Base-by-base conservation (phyloP, 1,140 invertebrate genomes). In the Drosophila pandora region DNA sequence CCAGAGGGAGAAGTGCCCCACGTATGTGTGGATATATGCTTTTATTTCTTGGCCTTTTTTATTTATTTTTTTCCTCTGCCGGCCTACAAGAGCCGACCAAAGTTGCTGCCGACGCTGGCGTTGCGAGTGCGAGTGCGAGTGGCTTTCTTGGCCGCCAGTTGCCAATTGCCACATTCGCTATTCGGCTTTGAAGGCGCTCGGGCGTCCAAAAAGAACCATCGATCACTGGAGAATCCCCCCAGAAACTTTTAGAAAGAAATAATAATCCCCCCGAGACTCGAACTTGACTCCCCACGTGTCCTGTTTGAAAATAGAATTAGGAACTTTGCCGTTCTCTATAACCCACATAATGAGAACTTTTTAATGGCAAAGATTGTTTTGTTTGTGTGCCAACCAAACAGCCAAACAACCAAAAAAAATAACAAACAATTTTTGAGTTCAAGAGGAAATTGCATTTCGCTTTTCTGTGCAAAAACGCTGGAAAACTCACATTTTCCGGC, bases 171-270 rank as follows among this genome's bases (percentile, higher is more conserved):
- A 79, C 88, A 90, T 90, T 90, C 88, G 88, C 77, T 65, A 65
- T 90, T 90, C 74, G 87, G 88, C 88, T 84, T 88, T 88, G 79
- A 84, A 88, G 82, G 80, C 73, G 88, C 84, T 78, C 88, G 88
- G 88, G 57, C 41, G 71, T 48, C 56, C 49, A 37, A 43, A 37
- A 41, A 39, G 10, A 43, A 53, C 61, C 64, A 61, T 72, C 64
- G 73, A 80, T 79, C 63, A 64, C 47, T 47, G 62, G 63, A 65
- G 63, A 67, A 23, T 45, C 63, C 52, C 63, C 57, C 47, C 34
- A 41, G 58, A 59, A 49, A 65, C 7, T 32, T 2, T 8, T 10
- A 10, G 2, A 32, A 32, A 32, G 9, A 32, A 17, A 17, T 17
- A 17, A 17, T 17, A 17, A 17, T 17, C 17, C 17, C 17, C 17